Percentiles rank a stretch among this genome's conserved stretches.
Evolutionary conservation across 2,888 invertebrate species (phyloP).

Genomic region (Nymphalis urticae): DNA sequence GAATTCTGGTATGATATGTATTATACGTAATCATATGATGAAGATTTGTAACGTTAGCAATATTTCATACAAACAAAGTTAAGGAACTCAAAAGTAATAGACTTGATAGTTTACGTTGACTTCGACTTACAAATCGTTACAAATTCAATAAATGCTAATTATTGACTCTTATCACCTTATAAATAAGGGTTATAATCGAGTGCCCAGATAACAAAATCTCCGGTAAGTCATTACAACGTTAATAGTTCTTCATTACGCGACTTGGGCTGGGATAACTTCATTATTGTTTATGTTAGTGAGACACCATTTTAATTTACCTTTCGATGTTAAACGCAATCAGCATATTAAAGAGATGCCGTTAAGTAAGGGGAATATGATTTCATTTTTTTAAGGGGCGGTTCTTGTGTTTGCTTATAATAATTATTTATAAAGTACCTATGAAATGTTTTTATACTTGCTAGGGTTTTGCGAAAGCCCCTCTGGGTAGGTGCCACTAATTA

Average conservation of each 20-base stretch:
- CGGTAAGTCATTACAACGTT: conserved; percentile 38
- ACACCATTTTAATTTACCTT: conserved; percentile 24
- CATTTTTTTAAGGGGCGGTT: conserved; percentile 16
- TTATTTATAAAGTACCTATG: not conserved
- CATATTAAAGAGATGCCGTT: conserved; percentile 20
- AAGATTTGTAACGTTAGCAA: no score
- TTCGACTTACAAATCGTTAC: conserved; percentile 29
- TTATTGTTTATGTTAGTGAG: conserved; percentile 26
- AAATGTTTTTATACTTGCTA: no score
- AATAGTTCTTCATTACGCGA: conserved; percentile 40
- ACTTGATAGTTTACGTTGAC: conserved; percentile 17
- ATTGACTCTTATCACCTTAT: not conserved
- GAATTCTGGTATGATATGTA: no score
- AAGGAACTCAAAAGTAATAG: conserved; percentile 12
- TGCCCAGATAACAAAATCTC: not conserved
- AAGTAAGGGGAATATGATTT: conserved; percentile 13
- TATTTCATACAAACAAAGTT: not conserved
- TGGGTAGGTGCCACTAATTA: no score
- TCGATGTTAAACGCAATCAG: conserved; percentile 26
- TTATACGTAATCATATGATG: no score
- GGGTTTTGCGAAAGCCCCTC: no score
- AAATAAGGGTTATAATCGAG: conserved; percentile 11
- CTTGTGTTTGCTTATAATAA: not conserved
- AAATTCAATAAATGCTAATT: not conserved
- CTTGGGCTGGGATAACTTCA: conserved; percentile 21